phyloP scores from a whole-genome alignment of 2,888 invertebrate genomes.

The Lysandra bellargus region DNA sequence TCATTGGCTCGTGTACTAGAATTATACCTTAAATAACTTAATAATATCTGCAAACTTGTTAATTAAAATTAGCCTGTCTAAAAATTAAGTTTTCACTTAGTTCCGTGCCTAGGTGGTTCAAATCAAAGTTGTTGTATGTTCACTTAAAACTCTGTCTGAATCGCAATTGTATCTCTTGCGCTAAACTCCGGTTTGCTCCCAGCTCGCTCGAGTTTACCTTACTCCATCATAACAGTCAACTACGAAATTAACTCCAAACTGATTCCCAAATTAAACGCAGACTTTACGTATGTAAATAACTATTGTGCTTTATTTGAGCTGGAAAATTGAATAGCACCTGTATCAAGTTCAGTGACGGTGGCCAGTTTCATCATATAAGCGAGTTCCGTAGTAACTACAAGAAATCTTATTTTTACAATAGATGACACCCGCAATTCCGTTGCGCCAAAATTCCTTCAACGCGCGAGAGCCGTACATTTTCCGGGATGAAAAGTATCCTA shows the following conservation, averaged over 20 bases:
- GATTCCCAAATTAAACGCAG: slow-evolving; percentile 21
- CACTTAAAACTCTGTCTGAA: slow-evolving; percentile 16
- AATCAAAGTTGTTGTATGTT: slow-evolving; percentile 17
- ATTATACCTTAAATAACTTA: background rate
- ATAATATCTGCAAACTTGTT: background rate
- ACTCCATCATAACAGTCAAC: slow-evolving; percentile 35
- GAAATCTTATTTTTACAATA: no score
- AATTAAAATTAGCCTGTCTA: background rate
- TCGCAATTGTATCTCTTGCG: slow-evolving; percentile 25
- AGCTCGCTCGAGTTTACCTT: slow-evolving; percentile 38
- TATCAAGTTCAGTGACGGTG: no score
- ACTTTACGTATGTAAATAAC: slow-evolving; percentile 10
- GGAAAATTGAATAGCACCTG: background rate
- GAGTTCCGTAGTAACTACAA: no score
- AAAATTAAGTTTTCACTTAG: background rate
- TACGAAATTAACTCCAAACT: slow-evolving; percentile 31
- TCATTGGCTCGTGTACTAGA: background rate
- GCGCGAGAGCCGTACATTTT: no score
- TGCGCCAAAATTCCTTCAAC: no score
- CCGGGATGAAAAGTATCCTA: no score
- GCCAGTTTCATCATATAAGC: no score
- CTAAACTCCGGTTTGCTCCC: slow-evolving; percentile 14
- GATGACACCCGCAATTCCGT: no score
- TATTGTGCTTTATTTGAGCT: slow-evolving; percentile 8
- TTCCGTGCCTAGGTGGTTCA: background rate